These are phyloP conservation scores for Ladona fulva DNA, from an alignment of 1,140 invertebrate species.

Conservation along the genomic window DNA sequence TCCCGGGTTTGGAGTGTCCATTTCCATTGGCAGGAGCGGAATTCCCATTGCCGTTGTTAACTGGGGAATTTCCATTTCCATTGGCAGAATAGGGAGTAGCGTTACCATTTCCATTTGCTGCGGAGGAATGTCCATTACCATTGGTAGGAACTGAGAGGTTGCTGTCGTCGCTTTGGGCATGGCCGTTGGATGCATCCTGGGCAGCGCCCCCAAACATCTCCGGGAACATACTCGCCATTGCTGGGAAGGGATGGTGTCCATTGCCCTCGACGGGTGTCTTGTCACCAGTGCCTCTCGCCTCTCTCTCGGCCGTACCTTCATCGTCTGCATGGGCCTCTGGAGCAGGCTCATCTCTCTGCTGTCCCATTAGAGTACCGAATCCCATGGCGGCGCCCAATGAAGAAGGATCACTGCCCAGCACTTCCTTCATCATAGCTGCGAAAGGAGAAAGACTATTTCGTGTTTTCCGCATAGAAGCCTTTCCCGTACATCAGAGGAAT, in stretches of 20 bases:
- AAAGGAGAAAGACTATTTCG: no score
- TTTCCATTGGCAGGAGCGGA: background rate
- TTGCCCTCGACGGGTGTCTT: no score
- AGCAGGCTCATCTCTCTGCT: background rate
- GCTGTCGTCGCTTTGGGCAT: background rate
- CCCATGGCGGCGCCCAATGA: background rate
- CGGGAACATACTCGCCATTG: background rate
- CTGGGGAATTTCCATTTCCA: background rate
- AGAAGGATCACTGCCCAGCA: background rate
- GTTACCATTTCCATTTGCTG: background rate
- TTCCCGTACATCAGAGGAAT: no score
- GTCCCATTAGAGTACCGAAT: background rate
- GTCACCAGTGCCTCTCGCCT: background rate
- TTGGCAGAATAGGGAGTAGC: background rate
- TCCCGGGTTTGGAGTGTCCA: background rate
- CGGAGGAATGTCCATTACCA: background rate
- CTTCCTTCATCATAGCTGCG: background rate
- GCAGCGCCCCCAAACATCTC: background rate
- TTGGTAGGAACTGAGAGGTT: background rate
- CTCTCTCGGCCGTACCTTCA: background rate
- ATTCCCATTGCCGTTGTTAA: background rate
- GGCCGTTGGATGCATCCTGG: background rate
- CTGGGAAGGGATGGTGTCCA: no score
- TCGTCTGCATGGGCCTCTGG: background rate
- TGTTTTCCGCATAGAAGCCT: no score